These are phyloP conservation scores for Ceratoteleas bidentatus DNA, from an alignment of 1,140 invertebrate species.

Conservation along the genomic window DNA sequence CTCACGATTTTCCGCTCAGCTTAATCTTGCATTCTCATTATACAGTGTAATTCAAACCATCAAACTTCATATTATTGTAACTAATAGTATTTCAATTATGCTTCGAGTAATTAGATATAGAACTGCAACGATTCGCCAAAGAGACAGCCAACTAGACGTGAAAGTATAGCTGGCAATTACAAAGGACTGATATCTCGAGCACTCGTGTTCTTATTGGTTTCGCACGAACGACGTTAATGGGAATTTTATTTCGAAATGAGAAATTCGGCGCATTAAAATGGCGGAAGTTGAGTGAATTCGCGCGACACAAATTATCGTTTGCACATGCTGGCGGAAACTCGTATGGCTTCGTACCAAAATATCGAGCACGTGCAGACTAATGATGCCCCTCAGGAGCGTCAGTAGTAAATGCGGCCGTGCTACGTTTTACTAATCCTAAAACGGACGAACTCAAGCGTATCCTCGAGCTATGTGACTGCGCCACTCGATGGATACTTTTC, in stretches of 20 bases:
- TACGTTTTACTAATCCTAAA: slow-evolving; percentile 56
- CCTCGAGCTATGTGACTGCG: slow-evolving; percentile 52
- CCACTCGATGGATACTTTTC: slow-evolving; percentile 30
- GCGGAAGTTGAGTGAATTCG: slow-evolving; percentile 34
- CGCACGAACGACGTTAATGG: slow-evolving; percentile 22
- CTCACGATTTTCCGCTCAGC: too few species aligned
- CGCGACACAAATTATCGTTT: slow-evolving; percentile 49
- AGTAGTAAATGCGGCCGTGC: slow-evolving; percentile 47
- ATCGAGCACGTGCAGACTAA: slow-evolving; percentile 63
- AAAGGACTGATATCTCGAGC: slow-evolving; percentile 9
- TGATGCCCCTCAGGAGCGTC: slow-evolving; percentile 56
- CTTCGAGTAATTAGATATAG: slow-evolving; percentile 25
- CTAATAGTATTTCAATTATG: slow-evolving; percentile 10
- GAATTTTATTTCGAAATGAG: slow-evolving; percentile 20
- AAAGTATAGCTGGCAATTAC: slow-evolving; percentile 2
- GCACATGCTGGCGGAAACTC: slow-evolving; percentile 51
- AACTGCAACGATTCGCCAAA: slow-evolving; percentile 7
- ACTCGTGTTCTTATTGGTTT: slow-evolving; percentile 18
- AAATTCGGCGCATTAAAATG: slow-evolving; percentile 33
- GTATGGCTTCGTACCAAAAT: slow-evolving; percentile 51
- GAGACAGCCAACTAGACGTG: too few species aligned
- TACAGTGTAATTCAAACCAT: too few species aligned
- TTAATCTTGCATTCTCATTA: too few species aligned
- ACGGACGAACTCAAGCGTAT: slow-evolving; percentile 27
- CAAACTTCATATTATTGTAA: too few species aligned